Evolutionary conservation across 2,797 vertebrate species (phyloP), one percentile per base, ranked within the genome.

Genomic region (Eulemur rubriventer): DNA sequence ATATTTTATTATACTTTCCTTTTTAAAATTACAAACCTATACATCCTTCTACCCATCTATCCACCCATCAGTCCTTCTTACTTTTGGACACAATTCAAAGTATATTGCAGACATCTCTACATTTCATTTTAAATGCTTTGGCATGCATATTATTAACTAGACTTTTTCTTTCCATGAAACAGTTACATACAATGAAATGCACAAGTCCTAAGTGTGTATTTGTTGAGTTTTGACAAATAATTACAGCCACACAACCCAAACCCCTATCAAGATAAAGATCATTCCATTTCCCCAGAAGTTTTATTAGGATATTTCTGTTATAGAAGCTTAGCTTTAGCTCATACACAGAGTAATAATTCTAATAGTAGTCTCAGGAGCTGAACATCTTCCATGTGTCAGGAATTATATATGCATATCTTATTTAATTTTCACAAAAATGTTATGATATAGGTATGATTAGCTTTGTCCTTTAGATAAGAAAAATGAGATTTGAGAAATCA

Each of bases 151-250:
- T 63, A 61, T 35, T 75, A 80, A 73, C 8, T 17, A 72, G 33
- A n/a, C 17, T 52, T 75, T 85, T 81, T 65, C 81, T 80, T 76
- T 48, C 55, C 20, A 48, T 80, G 41, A 84, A 73, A 81, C 57
- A 41, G 43, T 28, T 50, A 91, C 5, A 33, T 26, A 30, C 1
- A 38, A 35, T 12, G 35, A 63, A 85, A 86, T 38, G 14, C 18
- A 82, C 16, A 72, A 43, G 35, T 48, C 41, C 87, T 38, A 65
- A 59, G 17, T 59, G 4, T 73, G 3, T 67, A 46, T 65, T 73
- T 52, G 88, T 61, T 78, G 82, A 46, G 28, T 57, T 93, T 94
- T 95, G 52, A 85, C 17, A 91, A 96, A 70, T 41, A 89, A 89
- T 41, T 70, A 18, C 7, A 67, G 28, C 43, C 78, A 79, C 24